Conservation (phyloP, 2,888 invertebrate species). For the Drymonia ruficornis region DNA sequence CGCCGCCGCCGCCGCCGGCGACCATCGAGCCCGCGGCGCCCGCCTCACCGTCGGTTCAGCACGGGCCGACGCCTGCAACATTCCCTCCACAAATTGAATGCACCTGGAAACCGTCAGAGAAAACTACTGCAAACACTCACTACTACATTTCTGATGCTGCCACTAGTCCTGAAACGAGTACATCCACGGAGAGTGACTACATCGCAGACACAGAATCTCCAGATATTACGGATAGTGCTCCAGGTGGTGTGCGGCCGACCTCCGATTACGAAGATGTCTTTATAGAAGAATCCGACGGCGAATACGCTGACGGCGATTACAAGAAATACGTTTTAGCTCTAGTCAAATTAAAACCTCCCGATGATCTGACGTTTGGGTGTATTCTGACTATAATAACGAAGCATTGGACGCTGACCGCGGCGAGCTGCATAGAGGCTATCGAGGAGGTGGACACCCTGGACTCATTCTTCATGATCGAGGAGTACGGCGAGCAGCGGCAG, state of each 20-base stretch:
- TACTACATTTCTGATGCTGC: conserved; percentile 43
- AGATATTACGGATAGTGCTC: neutral
- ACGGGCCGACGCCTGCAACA: conserved; percentile 14
- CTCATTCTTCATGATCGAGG: conserved; percentile 62
- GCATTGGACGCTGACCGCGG: conserved; percentile 67
- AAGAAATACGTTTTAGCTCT: conserved; percentile 53
- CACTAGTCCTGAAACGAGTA: neutral
- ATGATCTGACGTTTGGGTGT: conserved; percentile 65
- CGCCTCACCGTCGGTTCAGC: neutral
- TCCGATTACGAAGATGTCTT: conserved; percentile 15
- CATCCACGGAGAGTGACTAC: neutral
- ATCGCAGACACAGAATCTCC: neutral
- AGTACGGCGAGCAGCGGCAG: conserved; percentile 40
- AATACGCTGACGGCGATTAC: conserved; percentile 27
- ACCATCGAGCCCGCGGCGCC: too few relatives aligned
- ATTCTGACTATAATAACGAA: conserved; percentile 58
- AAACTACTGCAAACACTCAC: conserved; percentile 49
- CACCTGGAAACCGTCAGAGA: conserved; percentile 63
- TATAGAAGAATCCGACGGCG: conserved; percentile 34
- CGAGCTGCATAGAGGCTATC: conserved; percentile 69
- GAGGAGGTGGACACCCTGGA: conserved; percentile 68
- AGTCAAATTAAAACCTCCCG: conserved; percentile 56
- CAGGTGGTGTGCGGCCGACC: conserved; percentile 2
- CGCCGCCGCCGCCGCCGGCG: too few relatives aligned
- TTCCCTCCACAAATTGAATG: conserved; percentile 47